Conservation (phyloP, 1,140 invertebrate genomes). For the Armadillidium nasatum region DNA sequence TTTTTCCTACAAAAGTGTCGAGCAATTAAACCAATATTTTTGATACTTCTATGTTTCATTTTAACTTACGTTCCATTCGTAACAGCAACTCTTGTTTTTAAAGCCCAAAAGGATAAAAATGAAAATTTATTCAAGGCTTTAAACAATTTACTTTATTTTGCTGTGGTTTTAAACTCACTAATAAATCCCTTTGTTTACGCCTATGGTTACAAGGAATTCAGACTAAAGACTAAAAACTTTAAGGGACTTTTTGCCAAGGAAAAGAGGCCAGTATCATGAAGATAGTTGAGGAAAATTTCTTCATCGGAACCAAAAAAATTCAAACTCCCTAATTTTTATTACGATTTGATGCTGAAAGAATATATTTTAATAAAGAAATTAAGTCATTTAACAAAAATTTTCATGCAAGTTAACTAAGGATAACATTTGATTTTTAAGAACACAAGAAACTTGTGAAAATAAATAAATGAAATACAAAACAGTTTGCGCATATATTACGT, state of each 20-base stretch:
- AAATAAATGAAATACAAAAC: no score
- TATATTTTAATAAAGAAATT: no score
- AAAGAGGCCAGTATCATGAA: neutral
- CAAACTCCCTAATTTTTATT: no score
- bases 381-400: no score
- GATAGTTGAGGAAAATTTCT: no score
- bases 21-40: slow-evolving; percentile 31
- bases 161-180: slow-evolving; percentile 33
- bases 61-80: slow-evolving; percentile 38
- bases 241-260: slow-evolving; percentile 33
- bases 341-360: no score
- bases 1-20: slow-evolving; percentile 35
- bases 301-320: no score
- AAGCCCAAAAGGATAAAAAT: slow-evolving; percentile 25
- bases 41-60: slow-evolving; percentile 31
- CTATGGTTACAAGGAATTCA: slow-evolving; percentile 33
- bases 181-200: slow-evolving; percentile 35
- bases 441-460: no score
- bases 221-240: slow-evolving; percentile 27
- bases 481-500: no score
- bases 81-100: slow-evolving; percentile 27
- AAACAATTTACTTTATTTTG: slow-evolving; percentile 34
- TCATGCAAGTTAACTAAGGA: no score
- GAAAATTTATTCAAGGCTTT: slow-evolving; percentile 28
- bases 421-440: no score